Base-by-base conservation (phyloP, 2,888 invertebrate species). In the Aleiodes leptofemur region DNA sequence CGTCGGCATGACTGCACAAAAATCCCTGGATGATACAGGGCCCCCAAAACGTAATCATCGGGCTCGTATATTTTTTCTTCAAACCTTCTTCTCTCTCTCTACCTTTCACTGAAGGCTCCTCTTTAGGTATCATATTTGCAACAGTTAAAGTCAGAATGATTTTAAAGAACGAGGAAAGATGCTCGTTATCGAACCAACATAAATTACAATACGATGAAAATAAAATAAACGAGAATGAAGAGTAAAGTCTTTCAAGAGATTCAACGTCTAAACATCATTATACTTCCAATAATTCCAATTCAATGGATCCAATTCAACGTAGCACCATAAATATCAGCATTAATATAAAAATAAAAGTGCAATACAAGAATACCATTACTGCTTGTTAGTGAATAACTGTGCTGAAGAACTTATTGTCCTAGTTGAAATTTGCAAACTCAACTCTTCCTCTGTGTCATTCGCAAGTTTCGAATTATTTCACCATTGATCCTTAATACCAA, bases 141-240 rank as follows among this genome's bases (percentile, higher is more conserved):
- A 64, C 64, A 64, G 64, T 64, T 64, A 64, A 64, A 64, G 64
- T 64, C 64, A 64, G 43, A 43, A 11, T 48, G 16, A 64, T 34
- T 64, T 16, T 64, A 48, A 64, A 48, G 29, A 29, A 64, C 48
- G 64, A 64, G 64, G 11, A 59, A 59, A 59, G 59, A 43, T 48
- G 38, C 64, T 64, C 64, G 64, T 64, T 64, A 64, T 48, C 48
- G 64, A 48, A 43, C 43, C 16, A 16, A 14, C 64, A 48, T 64
- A 64, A 64, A 64, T 64, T 43, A 16, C 34, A 57, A 43, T 16
- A 6, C 64, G 14, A 16, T 16, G 23, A 64, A 64, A 43, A 38
- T 38, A 43, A 31, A 43, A 14, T 5, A 14, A 5, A 14, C 4
- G 53, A 14, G 53, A 53, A 53, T 13, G 53, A 14, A 53, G 53